phyloP scores from a whole-genome alignment of 2,888 invertebrate species.

The Diadegma fenestrale region DNA sequence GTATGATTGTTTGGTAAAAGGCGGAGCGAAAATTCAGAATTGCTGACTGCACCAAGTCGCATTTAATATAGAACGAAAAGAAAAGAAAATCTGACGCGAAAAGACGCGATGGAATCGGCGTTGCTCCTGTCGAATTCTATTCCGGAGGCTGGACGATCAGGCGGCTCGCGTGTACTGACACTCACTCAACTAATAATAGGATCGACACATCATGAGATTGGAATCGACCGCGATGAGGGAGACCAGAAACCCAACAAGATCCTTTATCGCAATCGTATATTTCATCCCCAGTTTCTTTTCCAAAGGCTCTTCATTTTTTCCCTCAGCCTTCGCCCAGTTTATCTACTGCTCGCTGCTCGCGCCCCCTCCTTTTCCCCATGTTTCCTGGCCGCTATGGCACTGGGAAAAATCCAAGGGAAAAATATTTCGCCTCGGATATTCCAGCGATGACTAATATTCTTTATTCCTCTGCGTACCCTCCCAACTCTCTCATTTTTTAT shows the following conservation, averaged over 20 bases:
- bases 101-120: conserved; percentile 34
- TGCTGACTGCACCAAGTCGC: conserved; percentile 8
- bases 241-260: conserved; percentile 4
- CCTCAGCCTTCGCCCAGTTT: conserved; percentile 19
- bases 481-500: conserved; percentile 26
- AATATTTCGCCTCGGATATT: conserved; percentile 41
- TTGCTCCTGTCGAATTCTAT: conserved; percentile 52
- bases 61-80: conserved; percentile 26
- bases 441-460: conserved; percentile 51
- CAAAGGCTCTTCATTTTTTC: conserved; percentile 36
- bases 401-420: conserved; percentile 11
- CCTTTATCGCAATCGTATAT: conserved; percentile 26
- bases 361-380: conserved; percentile 41
- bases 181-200: conserved; percentile 60
- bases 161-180: conserved; percentile 15
- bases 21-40: background rate
- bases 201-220: conserved; percentile 45
- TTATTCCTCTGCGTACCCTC: conserved; percentile 32
- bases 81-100: conserved; percentile 37
- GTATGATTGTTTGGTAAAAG: conserved; percentile 7
- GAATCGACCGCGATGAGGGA: conserved; percentile 10
- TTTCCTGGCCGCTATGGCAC: conserved; percentile 38
- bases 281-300: conserved; percentile 40
- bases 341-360: conserved; percentile 8
- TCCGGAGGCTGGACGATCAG: conserved; percentile 15